phyloP scores from a whole-genome alignment of 2,113 vertebrate genomes.

The Tragulus kanchil region DNA sequence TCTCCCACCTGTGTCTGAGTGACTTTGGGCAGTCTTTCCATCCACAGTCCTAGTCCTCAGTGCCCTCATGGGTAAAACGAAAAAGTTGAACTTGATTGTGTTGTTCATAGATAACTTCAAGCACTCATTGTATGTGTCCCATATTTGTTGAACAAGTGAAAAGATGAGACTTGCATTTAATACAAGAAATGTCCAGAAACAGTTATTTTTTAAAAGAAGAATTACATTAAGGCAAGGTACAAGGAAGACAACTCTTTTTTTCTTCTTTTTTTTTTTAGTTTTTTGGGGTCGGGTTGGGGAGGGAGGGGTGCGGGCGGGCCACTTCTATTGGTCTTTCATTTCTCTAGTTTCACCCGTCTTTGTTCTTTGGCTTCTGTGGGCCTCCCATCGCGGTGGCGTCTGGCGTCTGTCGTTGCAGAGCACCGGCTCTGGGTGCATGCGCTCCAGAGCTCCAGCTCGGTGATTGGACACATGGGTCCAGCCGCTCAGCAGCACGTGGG shows the following conservation, averaged over 20 bases:
- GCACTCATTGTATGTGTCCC: background rate
- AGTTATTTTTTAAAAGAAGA: conserved; percentile 23
- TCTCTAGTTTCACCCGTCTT: too few species aligned
- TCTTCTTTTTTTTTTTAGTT: too few species aligned
- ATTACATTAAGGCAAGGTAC: background rate
- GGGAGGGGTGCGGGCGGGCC: too few species aligned
- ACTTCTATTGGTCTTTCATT: too few species aligned
- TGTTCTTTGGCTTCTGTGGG: too few species aligned
- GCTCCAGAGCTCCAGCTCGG: too few species aligned
- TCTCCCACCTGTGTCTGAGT: background rate
- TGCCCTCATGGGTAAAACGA: background rate
- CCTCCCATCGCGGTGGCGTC: too few species aligned
- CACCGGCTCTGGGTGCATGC: too few species aligned
- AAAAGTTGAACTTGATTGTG: background rate
- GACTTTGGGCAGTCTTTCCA: background rate
- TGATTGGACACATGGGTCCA: too few species aligned
- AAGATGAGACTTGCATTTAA: conserved; percentile 16
- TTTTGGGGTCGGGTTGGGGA: too few species aligned
- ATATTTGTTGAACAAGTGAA: conserved; percentile 14
- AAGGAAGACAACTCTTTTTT: background rate
- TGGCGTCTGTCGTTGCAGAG: too few species aligned
- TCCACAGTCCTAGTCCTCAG: background rate
- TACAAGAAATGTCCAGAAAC: background rate
- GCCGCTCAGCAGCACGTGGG: too few species aligned
- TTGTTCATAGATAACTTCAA: background rate